Conservation (phyloP, 2,113 vertebrate species). For the Lipotes vexillifer region DNA sequence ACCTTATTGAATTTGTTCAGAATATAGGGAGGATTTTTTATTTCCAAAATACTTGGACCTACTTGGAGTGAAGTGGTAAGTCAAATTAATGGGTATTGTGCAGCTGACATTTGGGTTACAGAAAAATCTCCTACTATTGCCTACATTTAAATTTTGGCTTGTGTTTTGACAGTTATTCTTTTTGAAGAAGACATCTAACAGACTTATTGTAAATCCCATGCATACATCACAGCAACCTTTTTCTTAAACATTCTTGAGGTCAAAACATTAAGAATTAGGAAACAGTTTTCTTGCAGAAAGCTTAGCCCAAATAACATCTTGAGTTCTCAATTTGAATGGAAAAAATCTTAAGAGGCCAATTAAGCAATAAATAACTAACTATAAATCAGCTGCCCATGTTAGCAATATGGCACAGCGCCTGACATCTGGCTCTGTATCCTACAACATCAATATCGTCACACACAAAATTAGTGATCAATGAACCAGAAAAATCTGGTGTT, state of each 20-base stretch:
- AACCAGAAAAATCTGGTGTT: background rate
- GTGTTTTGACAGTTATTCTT: background rate
- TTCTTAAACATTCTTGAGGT: background rate
- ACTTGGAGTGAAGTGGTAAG: background rate
- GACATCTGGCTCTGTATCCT: slow-evolving; percentile 14
- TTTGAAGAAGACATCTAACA: background rate
- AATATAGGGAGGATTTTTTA: background rate
- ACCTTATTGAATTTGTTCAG: background rate
- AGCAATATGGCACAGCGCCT: background rate
- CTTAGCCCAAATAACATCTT: background rate
- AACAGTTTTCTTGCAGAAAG: background rate
- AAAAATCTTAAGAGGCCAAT: slow-evolving; percentile 21
- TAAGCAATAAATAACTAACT: background rate
- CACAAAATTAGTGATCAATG: background rate
- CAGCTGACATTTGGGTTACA: background rate
- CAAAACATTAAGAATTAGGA: background rate
- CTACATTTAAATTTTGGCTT: background rate
- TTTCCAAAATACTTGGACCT: background rate
- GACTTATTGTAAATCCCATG: background rate
- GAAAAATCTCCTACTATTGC: background rate
- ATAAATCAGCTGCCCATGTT: slow-evolving; percentile 4
- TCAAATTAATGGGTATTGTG: background rate
- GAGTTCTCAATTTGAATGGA: slow-evolving; percentile 31
- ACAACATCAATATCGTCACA: background rate
- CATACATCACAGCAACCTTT: background rate